phyloP scores from a whole-genome alignment of 2,888 invertebrate species.

The Limnephilus marmoratus region DNA sequence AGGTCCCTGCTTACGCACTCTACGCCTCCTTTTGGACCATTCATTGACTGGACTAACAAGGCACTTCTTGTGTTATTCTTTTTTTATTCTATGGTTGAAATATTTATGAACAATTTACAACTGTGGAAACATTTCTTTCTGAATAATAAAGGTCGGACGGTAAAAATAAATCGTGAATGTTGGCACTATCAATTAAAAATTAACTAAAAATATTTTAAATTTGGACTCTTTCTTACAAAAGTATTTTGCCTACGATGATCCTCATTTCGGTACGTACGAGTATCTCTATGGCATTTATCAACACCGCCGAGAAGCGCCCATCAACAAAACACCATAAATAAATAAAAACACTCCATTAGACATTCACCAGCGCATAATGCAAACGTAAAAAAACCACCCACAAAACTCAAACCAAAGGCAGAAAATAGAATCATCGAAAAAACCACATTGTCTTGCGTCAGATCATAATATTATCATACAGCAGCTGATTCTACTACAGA shows the following conservation, averaged over 20 bases:
- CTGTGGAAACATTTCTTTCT: too few relatives aligned
- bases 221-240: too few relatives aligned
- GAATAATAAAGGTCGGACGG: too few relatives aligned
- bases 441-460: neutral
- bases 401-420: neutral
- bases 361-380: neutral
- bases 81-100: too few relatives aligned
- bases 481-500: neutral
- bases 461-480: neutral
- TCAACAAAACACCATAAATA: neutral
- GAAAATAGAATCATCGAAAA: neutral
- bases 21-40: too few relatives aligned
- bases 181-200: too few relatives aligned
- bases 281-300: neutral
- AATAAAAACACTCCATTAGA: neutral
- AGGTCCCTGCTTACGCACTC: too few relatives aligned
- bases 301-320: neutral
- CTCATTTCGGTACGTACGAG: neutral
- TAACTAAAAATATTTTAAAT: too few relatives aligned
- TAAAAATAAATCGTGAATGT: too few relatives aligned
- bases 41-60: too few relatives aligned
- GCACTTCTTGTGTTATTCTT: too few relatives aligned
- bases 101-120: too few relatives aligned
- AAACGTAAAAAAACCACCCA: neutral
- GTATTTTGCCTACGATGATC: neutral